Evolutionary conservation across 1,140 invertebrate genomes (phyloP), one percentile per base, ranked within the genome.

Genomic region (Cecropterus lyciades): DNA sequence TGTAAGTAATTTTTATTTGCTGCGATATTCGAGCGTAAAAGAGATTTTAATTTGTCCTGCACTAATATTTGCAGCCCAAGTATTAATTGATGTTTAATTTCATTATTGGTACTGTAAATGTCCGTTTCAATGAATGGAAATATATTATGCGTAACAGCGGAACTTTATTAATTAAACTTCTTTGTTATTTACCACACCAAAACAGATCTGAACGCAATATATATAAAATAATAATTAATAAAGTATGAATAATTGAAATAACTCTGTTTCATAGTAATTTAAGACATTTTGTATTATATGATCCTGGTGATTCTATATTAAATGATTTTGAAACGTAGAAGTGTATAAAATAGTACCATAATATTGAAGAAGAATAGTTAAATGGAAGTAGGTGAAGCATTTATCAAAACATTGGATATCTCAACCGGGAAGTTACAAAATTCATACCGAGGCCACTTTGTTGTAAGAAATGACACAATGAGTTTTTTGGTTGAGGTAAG

Each of bases 381-480:
- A 11, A 33, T 33, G 30, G 10, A n/a, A n/a, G n/a, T n/a, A n/a
- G n/a, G n/a, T n/a, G n/a, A n/a, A n/a, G n/a, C 10, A 33, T 24
- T 24, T 24, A 24, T 24, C 30, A 40, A 48, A 10, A 10, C 45
- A 20, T 48, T 11, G 17, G 16, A 51, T 45, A 63, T 63, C 51
- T 52, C 59, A 75, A 52, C 27, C 24, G 67, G 67, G 51, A 77
- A 74, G 78, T 80, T 73, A 79, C 72, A 71, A 79, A 40, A 78
- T 79, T 77, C 49, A 74, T 73, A 73, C 66, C 55, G 64, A 73
- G 73, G 67, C 56, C 62, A 64, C 55, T 80, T 77, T 77, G 70
- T 78, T 69, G 81, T 81, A 83, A 82, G 79, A 81, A 81, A 77
- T 82, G 72, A 77, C 82, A 86, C 82, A 87, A 89, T 87, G 77